These are phyloP conservation scores for Chunga burmeisteri DNA, from an alignment of 2,113 vertebrate species.

Conservation along the genomic window DNA sequence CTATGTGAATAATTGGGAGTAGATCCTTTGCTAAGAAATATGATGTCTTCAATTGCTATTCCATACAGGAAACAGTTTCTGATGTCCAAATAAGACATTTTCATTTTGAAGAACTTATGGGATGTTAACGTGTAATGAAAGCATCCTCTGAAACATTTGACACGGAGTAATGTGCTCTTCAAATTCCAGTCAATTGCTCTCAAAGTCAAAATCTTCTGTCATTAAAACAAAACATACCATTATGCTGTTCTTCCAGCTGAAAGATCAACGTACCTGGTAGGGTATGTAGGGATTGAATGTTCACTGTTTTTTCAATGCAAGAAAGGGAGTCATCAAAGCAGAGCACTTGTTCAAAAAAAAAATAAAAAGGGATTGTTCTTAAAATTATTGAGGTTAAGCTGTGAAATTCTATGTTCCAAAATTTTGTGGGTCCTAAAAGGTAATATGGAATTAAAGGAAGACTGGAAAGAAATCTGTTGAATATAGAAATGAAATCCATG, in stretches of 20 bases:
- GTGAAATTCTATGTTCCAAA: neutral
- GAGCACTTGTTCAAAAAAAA: neutral
- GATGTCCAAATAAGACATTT: neutral
- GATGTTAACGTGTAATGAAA: neutral
- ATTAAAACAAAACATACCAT: neutral
- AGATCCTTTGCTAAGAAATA: neutral
- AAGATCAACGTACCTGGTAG: neutral
- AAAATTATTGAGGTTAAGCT: neutral
- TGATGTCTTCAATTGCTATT: neutral
- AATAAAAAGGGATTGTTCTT: neutral
- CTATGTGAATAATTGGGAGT: neutral
- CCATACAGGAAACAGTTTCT: neutral
- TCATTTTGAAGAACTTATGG: neutral
- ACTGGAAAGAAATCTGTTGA: neutral
- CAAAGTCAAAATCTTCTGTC: neutral
- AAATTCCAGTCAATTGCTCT: neutral
- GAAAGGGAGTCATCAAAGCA: neutral
- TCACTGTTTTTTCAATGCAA: neutral
- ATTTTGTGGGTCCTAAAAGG: neutral
- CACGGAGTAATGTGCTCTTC: neutral
- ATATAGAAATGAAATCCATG: neutral
- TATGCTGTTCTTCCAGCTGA: neutral
- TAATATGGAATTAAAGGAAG: neutral
- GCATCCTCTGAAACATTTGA: neutral
- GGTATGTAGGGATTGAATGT: neutral